Conservation (phyloP, 2,113 vertebrate genomes). For the Paramormyrops kingsleyae region DNA sequence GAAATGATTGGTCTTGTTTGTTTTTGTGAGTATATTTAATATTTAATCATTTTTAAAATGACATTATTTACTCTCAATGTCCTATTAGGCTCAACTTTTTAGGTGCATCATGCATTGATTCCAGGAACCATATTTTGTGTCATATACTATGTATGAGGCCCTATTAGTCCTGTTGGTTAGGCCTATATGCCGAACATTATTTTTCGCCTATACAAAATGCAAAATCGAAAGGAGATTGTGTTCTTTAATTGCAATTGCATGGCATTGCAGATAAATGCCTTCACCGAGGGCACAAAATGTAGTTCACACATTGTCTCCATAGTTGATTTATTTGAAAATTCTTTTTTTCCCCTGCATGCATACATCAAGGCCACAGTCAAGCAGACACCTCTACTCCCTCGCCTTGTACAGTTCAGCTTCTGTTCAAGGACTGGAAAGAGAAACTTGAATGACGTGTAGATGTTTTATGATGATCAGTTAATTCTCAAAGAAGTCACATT, state of each 20-base stretch:
- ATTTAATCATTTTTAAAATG: neutral
- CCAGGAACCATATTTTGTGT: neutral
- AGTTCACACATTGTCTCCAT: slow-evolving; percentile 28
- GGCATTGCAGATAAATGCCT: slow-evolving; percentile 31
- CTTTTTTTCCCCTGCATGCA: slow-evolving; percentile 29
- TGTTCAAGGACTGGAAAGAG: slow-evolving; percentile 33
- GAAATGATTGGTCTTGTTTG: neutral
- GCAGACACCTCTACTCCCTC: slow-evolving; percentile 30
- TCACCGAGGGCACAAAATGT: slow-evolving; percentile 29
- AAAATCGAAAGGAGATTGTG: slow-evolving; percentile 29
- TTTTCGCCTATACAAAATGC: slow-evolving; percentile 23
- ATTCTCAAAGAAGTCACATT: slow-evolving; percentile 26
- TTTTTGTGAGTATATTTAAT: neutral
- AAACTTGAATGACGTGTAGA: slow-evolving; percentile 34
- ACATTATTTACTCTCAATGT: neutral
- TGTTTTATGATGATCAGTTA: slow-evolving; percentile 17
- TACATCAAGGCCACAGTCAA: slow-evolving; percentile 41
- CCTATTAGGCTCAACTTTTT: neutral
- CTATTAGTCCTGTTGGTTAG: neutral
- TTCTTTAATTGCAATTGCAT: slow-evolving; percentile 32
- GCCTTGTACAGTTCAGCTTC: slow-evolving; percentile 14
- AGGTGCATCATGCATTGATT: neutral
- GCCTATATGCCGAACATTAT: neutral
- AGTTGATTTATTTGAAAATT: slow-evolving; percentile 36
- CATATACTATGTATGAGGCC: neutral